Base-by-base conservation (phyloP, 2,888 invertebrate species). In the Unio delphinus region DNA sequence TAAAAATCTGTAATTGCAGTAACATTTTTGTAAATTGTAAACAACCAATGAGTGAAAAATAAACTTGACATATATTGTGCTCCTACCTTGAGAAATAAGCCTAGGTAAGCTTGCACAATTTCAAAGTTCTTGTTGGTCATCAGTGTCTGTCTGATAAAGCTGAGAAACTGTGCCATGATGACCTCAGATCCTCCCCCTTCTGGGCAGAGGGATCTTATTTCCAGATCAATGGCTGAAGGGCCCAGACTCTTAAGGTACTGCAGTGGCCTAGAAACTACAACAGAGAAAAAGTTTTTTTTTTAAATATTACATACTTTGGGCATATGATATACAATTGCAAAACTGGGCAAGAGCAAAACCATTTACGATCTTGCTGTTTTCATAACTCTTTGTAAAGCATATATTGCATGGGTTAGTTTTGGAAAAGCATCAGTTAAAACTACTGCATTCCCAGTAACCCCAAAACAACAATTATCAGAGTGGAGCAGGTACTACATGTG, bases 81-180 rank as follows among this genome's bases (percentile, higher is more conserved):
- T 30, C 67, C 66, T 69, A 93, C 92, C 90, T 97, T 97, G 55
- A 99, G 90, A 90, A 96, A 97, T 61, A 97, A 92, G 62, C 94
- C 94, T 72, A 98, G 92, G 90, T 97, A 98, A 0, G 97, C 94
- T 88, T 98, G 96, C 0, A 94, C 94, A 68, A 98, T 90, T 91
- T 99, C 98, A 90, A 96, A 98, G 91, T 97, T 93, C 74, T 89
- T 92, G 84, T 95, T 95, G 3, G 93, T 93, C 79, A 92, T 91
- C 57, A 98, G 91, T 91, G 95, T 94, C 69, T 91, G 91, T 69
- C 92, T 91, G 30, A 97, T 90, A 90, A 95, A 93, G 81, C 93
- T 92, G 68, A 98, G 90, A 90, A 97, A 98, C 80, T 94, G 93
- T 55, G 93, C 89, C 93, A 98, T 93, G 0, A 95, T 91, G 54